phyloP scores from a whole-genome alignment of 2,113 vertebrate species.

The Smithornis capensis region DNA sequence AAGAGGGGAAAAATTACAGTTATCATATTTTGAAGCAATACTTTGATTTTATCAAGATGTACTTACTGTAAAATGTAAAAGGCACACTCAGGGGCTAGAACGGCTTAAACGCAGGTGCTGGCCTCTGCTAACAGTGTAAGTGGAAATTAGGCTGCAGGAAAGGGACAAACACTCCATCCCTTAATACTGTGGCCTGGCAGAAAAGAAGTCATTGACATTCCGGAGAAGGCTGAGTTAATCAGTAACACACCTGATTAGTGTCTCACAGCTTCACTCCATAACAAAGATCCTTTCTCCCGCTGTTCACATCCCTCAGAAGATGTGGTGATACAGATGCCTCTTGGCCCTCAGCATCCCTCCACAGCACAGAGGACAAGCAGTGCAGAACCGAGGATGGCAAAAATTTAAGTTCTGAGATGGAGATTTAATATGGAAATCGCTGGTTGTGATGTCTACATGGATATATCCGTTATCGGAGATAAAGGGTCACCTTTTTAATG shows the following conservation, averaged over 20 bases:
- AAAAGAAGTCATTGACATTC: constrained; percentile 45
- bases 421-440: neutral
- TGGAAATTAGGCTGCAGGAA: neutral
- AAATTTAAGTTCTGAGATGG: neutral
- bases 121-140: neutral
- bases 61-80: neutral
- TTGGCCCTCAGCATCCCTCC: neutral
- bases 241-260: constrained; percentile 60
- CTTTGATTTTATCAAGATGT: neutral
- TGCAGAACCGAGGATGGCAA: rapidly evolving
- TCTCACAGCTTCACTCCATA: neutral
- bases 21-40: neutral
- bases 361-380: rapidly evolving
- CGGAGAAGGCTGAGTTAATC: constrained; percentile 51
- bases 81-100: neutral
- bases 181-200: neutral
- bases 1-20: neutral
- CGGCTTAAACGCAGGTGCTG: neutral
- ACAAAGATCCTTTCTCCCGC: neutral
- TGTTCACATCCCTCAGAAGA: neutral
- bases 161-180: constrained; percentile 29
- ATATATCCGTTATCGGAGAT: neutral
- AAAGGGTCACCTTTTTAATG: neutral
- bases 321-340: neutral
- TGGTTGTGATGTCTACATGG: neutral